Percentiles rank a stretch among this genome's conserved stretches.
phyloP scores from a whole-genome alignment of 2,113 vertebrate genomes.

The Thamnaconus septentrionalis region DNA sequence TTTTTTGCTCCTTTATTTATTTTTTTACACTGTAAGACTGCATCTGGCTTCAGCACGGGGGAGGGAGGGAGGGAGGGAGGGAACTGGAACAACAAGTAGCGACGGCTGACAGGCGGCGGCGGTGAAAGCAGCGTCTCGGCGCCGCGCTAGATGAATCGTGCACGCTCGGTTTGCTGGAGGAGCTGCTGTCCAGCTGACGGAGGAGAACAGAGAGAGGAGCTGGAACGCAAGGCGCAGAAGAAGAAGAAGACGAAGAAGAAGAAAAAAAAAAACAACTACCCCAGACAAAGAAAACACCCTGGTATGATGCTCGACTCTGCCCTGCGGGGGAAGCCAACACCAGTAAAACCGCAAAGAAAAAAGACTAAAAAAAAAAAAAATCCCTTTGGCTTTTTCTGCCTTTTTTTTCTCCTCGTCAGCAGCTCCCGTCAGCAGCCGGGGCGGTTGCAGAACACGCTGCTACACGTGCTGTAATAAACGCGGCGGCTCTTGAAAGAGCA shows the following conservation, averaged over 20 bases:
- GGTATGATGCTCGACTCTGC: conserved; percentile 2
- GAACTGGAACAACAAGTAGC: conserved; percentile 24
- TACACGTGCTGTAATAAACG: conserved; percentile 5
- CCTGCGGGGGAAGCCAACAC: conserved; percentile 1
- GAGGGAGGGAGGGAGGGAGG: too few species aligned
- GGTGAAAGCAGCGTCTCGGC: conserved; percentile 15
- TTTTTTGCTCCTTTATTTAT: too few species aligned
- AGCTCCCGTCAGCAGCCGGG: conserved; percentile 1
- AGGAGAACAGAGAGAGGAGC: conserved; percentile 10
- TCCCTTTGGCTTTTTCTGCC: conserved; percentile 29
- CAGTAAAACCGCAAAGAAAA: conserved; percentile 14
- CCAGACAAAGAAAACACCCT: conserved; percentile 18
- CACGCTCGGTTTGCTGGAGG: conserved; percentile 22
- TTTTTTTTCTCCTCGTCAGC: conserved; percentile 21
- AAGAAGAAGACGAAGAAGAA: too few species aligned
- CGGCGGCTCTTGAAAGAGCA: not conserved
- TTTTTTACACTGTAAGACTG: not conserved
- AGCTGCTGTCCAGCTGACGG: conserved; percentile 22
- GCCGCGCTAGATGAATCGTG: conserved; percentile 24
- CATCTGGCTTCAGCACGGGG: conserved; percentile 10
- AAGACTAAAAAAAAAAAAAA: conserved; percentile 6
- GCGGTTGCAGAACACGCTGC: not conserved
- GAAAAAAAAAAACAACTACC: conserved; percentile 13
- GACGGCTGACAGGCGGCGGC: conserved; percentile 9
- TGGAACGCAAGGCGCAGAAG: too few species aligned